phyloP scores from a whole-genome alignment of 2,797 vertebrate genomes.

The Phrynocephalus forsythii region DNA sequence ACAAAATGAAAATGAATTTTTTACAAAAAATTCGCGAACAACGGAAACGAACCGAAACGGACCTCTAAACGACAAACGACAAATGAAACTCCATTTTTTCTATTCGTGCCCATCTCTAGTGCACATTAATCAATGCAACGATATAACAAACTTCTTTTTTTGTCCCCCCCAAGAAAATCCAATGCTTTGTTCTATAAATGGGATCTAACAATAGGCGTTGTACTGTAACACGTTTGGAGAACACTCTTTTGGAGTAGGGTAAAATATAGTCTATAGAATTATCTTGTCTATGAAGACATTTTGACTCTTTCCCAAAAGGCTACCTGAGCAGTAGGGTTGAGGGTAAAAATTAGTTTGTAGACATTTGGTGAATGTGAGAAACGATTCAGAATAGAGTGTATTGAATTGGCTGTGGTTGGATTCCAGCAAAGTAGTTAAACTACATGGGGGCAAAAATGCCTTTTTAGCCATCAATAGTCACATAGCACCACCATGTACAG shows the following conservation, averaged over 20 bases:
- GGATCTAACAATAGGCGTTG: neutral
- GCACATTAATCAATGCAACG: neutral
- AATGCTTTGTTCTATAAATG: neutral
- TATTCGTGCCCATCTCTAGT: neutral
- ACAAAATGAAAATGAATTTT: too few species aligned
- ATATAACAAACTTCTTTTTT: neutral
- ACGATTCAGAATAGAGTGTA: neutral
- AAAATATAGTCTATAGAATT: neutral
- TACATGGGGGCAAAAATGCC: neutral
- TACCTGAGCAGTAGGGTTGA: neutral
- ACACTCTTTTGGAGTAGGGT: neutral
- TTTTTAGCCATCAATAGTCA: neutral
- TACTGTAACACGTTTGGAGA: neutral
- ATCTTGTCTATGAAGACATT: neutral
- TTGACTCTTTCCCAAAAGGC: neutral
- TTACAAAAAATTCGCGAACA: too few species aligned
- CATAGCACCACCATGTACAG: neutral
- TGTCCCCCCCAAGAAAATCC: neutral
- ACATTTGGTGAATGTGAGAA: neutral
- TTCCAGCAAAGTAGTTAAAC: neutral
- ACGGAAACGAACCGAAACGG: too few species aligned
- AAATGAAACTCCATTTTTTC: too few species aligned
- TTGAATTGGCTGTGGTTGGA: accelerated
- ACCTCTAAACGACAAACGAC: too few species aligned
- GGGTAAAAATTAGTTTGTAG: neutral